A percentile compares a stretch with the other conserved stretches of the same genome.
phyloP scores from a whole-genome alignment of 2,797 vertebrate genomes.

The Sebastes oblongus region DNA sequence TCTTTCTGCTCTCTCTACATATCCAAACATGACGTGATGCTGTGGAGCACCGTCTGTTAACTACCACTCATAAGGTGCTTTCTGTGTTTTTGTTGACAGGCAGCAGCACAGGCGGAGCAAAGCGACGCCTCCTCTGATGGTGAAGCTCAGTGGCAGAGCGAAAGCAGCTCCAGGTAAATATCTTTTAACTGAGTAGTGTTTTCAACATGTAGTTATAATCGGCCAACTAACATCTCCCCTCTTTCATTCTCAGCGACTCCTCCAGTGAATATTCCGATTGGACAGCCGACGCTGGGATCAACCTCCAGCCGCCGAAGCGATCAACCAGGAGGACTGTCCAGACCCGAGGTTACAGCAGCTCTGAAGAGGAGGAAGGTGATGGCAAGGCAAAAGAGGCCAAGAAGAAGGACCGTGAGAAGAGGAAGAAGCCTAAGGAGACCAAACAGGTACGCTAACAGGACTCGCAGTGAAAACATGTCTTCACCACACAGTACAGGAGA shows the following conservation, averaged over 20 bases:
- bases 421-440: slow-evolving; percentile 88
- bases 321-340: slow-evolving; percentile 86
- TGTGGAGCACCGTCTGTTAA: background rate
- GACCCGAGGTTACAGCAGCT: slow-evolving; percentile 90
- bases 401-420: slow-evolving; percentile 74
- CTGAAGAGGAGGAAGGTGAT: slow-evolving; percentile 86
- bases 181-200: background rate
- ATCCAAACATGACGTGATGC: background rate
- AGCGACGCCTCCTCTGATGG: slow-evolving; percentile 89
- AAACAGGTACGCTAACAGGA: slow-evolving; percentile 82
- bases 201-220: background rate
- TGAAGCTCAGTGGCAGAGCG: slow-evolving; percentile 92
- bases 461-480: background rate
- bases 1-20: background rate
- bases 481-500: background rate
- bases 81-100: slow-evolving; percentile 70
- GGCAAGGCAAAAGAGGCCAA: slow-evolving; percentile 58
- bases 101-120: slow-evolving; percentile 85
- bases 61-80: background rate
- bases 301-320: slow-evolving; percentile 97
- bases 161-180: slow-evolving; percentile 93
- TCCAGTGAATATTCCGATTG: slow-evolving; percentile 99
- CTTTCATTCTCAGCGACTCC: slow-evolving; percentile 84
- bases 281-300: slow-evolving; percentile 98
- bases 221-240: background rate